Evolutionary conservation across 2,113 vertebrate species (phyloP).

Genomic region (Burhinus bistriatus): DNA sequence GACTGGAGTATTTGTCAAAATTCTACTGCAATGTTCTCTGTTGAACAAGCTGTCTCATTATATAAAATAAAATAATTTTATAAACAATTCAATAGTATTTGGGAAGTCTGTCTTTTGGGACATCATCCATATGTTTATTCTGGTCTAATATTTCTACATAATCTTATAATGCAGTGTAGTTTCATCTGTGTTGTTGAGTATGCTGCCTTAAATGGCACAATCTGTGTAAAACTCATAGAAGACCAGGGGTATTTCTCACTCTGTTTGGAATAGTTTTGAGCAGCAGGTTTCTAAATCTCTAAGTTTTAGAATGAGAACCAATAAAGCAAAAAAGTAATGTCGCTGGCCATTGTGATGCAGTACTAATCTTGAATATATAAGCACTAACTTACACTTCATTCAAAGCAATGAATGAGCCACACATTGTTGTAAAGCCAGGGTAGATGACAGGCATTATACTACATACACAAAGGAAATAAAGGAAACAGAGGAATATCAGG

Average conservation of each 20-base stretch:
- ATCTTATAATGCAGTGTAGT: background rate
- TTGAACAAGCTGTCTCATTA: background rate
- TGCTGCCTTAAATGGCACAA: background rate
- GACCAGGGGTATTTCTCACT: background rate
- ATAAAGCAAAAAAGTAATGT: conserved; percentile 8
- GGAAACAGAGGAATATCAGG: background rate
- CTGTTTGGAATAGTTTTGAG: background rate
- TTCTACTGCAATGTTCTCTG: background rate
- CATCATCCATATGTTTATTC: background rate
- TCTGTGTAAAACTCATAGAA: background rate
- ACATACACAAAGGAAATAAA: conserved; percentile 4
- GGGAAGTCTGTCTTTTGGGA: background rate
- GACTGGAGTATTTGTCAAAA: background rate
- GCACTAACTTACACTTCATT: conserved; percentile 41
- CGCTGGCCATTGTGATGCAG: background rate
- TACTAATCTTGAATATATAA: conserved; percentile 50
- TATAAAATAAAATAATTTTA: background rate
- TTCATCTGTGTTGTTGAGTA: background rate
- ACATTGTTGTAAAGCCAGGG: conserved; percentile 26
- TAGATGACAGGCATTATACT: conserved; percentile 41
- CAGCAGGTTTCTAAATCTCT: conserved; percentile 1
- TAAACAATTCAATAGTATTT: background rate
- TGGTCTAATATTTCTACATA: background rate
- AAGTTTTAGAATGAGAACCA: conserved; percentile 21
- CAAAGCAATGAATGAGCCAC: conserved; percentile 8